Evolutionary conservation across 2,797 vertebrate genomes (phyloP).

Genomic region (Karalla daura): DNA sequence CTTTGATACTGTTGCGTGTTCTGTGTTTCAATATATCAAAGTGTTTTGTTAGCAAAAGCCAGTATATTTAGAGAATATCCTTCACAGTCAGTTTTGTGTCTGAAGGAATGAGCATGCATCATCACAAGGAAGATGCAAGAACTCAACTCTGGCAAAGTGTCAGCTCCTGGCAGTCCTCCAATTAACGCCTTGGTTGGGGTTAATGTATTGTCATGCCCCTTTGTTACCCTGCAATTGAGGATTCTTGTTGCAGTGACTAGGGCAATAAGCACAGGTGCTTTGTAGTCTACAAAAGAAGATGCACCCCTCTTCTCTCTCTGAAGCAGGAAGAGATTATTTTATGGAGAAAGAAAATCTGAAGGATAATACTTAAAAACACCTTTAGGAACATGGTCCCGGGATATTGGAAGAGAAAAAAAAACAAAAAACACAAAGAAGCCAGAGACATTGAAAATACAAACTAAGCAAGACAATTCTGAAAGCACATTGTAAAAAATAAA

Average conservation of each 20-base stretch:
- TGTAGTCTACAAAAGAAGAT: neutral
- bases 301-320: neutral
- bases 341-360: too few relatives aligned
- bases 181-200: conserved; percentile 43
- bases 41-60: too few relatives aligned
- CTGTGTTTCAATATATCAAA: neutral
- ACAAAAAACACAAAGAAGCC: too few relatives aligned
- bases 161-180: conserved; percentile 45
- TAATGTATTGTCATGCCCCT: conserved; percentile 47
- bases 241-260: conserved; percentile 35
- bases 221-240: conserved; percentile 25
- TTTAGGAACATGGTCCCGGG: too few relatives aligned
- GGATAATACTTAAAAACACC: too few relatives aligned
- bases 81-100: neutral
- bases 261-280: conserved; percentile 28
- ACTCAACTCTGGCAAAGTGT: conserved; percentile 15
- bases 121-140: conserved; percentile 14
- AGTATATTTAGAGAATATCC: neutral
- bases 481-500: too few relatives aligned
- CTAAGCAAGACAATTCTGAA: too few relatives aligned
- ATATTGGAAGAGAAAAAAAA: too few relatives aligned
- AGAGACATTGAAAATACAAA: too few relatives aligned
- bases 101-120: neutral
- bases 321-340: neutral
- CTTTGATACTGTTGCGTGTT: neutral